phyloP scores from a whole-genome alignment of 2,888 invertebrate species.

The Parnassius glacialis region DNA sequence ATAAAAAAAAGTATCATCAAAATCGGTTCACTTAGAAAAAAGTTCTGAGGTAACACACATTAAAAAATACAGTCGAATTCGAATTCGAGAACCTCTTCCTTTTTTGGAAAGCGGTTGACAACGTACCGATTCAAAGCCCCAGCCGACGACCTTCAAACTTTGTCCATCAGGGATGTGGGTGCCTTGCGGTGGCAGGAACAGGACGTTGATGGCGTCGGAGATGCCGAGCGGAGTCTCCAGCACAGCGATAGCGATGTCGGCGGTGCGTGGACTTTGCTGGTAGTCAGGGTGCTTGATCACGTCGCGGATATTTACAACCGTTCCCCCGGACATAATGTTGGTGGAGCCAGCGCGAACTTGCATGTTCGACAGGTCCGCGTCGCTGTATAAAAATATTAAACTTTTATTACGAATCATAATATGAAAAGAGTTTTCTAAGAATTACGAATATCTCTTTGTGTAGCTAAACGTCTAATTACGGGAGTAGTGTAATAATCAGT shows the following conservation, averaged over 20 bases:
- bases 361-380: constrained; percentile 41
- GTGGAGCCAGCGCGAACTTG: constrained; percentile 54
- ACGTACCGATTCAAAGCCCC: constrained; percentile 56
- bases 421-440: too few species aligned
- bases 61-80: too few species aligned
- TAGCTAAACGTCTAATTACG: too few species aligned
- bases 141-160: constrained; percentile 47
- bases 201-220: constrained; percentile 35
- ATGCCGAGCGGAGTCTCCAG: constrained; percentile 39
- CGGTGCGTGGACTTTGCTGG: constrained; percentile 38
- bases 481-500: too few species aligned
- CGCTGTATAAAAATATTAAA: constrained; percentile 35
- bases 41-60: too few species aligned
- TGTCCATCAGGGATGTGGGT: constrained; percentile 43
- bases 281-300: constrained; percentile 48
- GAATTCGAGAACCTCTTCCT: too few species aligned
- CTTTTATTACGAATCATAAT: too few species aligned
- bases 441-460: too few species aligned
- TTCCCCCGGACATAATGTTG: constrained; percentile 49
- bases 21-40: too few species aligned
- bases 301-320: constrained; percentile 30
- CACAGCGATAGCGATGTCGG: constrained; percentile 46
- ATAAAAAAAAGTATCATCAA: too few species aligned
- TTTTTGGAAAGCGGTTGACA: too few species aligned
- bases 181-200: constrained; percentile 48